These are phyloP conservation scores for Heterochromis multidens DNA, from an alignment of 2,113 vertebrate species.

Conservation along the genomic window DNA sequence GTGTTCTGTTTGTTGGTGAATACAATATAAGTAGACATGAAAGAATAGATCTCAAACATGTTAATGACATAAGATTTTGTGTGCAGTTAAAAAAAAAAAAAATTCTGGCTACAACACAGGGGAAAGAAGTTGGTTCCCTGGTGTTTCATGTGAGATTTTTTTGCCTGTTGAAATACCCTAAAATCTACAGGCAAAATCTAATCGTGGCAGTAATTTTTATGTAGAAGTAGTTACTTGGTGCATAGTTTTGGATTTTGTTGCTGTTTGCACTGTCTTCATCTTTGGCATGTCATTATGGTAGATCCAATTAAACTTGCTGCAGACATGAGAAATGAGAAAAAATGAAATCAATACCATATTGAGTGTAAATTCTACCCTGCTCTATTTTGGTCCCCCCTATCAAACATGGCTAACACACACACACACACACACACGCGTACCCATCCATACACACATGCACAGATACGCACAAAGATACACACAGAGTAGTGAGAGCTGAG, in stretches of 20 bases:
- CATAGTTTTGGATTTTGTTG: not conserved
- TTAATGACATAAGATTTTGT: not conserved
- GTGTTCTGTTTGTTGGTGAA: not conserved
- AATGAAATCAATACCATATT: constrained; percentile 52
- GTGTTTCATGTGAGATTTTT: not conserved
- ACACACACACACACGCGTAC: not conserved
- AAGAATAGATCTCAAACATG: not conserved
- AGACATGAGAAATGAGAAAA: constrained; percentile 59
- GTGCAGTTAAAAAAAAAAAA: not conserved
- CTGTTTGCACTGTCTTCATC: constrained; percentile 19
- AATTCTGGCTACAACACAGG: not conserved
- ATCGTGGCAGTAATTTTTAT: not conserved
- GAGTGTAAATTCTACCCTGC: constrained; percentile 41
- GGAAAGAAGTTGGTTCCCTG: not conserved
- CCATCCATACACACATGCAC: fast-evolving
- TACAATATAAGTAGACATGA: not conserved
- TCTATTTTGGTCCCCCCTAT: constrained; percentile 41
- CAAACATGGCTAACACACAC: not conserved
- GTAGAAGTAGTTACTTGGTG: not conserved
- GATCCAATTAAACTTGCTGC: constrained; percentile 54
- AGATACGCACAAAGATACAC: not conserved
- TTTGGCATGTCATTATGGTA: not conserved
- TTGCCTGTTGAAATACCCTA: not conserved
- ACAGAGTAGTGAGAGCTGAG: not conserved
- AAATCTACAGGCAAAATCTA: not conserved